These are phyloP conservation scores for Spongilla lacustris DNA, from an alignment of 37 sponge, comb jelly and placozoan genomes.

Conservation along the genomic window DNA sequence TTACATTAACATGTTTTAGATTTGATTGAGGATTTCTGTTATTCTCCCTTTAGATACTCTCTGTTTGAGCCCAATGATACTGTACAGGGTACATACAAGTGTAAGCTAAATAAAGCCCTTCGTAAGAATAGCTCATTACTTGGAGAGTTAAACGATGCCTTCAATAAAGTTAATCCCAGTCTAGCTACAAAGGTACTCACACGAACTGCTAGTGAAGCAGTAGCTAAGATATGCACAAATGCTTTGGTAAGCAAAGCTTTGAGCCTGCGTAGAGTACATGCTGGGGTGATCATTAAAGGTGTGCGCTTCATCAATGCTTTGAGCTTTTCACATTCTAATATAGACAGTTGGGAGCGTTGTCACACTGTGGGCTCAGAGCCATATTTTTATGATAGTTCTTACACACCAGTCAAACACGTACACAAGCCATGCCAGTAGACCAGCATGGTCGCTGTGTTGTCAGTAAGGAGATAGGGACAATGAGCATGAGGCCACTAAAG, in stretches of 20 bases:
- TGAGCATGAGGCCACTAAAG: conserved; percentile 6
- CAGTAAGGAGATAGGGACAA: conserved; percentile 15
- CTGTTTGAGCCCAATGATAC: neutral
- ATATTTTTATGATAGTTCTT: conserved; percentile 18
- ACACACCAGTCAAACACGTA: neutral
- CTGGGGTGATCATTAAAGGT: neutral
- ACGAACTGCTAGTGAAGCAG: conserved; percentile 4
- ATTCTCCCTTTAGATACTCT: neutral
- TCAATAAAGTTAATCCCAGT: neutral
- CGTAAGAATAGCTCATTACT: neutral
- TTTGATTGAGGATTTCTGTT: neutral
- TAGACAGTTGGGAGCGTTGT: conserved; percentile 4
- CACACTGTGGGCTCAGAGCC: conserved; percentile 26
- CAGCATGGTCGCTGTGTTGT: conserved; percentile 16
- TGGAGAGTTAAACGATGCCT: neutral
- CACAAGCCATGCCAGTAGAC: conserved; percentile 15
- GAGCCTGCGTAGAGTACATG: neutral
- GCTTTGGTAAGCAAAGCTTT: neutral
- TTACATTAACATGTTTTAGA: neutral
- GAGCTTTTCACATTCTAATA: neutral
- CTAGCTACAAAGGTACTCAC: neutral
- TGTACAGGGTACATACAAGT: neutral
- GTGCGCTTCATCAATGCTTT: neutral
- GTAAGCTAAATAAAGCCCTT: conserved; percentile 2
- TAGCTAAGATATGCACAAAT: neutral